These are phyloP conservation scores for Acinonyx jubatus DNA, from an alignment of 2,113 vertebrate species.

Conservation along the genomic window DNA sequence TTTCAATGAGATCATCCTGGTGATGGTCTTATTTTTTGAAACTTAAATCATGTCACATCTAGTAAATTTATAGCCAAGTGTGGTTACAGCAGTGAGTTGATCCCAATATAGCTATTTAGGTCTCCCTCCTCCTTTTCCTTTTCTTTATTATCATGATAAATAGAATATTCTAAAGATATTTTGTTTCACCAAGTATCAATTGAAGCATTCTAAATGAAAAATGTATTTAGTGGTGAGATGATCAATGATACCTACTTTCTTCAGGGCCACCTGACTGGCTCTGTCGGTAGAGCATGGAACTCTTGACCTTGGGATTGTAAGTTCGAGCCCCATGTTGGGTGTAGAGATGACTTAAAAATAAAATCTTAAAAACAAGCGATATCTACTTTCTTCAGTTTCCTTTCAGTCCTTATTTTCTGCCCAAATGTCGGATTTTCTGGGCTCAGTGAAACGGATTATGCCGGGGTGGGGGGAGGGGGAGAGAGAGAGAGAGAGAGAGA, in stretches of 20 bases:
- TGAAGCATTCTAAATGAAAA: not conserved
- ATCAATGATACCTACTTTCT: not conserved
- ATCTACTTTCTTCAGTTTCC: not conserved
- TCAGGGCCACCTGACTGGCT: not conserved
- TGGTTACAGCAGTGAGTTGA: not conserved
- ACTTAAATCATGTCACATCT: slow-evolving; percentile 11
- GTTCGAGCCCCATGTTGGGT: no score
- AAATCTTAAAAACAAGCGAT: not conserved
- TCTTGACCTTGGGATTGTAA: no score
- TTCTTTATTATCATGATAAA: not conserved
- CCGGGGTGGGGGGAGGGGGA: no score
- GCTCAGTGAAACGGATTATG: not conserved
- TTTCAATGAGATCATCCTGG: not conserved
- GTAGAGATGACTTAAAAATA: no score
- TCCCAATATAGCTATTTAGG: not conserved
- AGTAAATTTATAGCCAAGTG: not conserved
- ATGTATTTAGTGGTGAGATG: not conserved
- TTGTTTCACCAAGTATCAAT: not conserved
- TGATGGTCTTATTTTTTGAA: slow-evolving; percentile 21
- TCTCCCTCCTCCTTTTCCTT: not conserved
- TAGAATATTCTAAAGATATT: not conserved
- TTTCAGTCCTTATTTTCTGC: not conserved
- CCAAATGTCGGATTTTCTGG: not conserved
- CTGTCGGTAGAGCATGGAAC: no score
- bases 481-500: not conserved